These are phyloP conservation scores for Coccyzus lansbergi DNA, from an alignment of 2,797 vertebrate species.

Conservation along the genomic window DNA sequence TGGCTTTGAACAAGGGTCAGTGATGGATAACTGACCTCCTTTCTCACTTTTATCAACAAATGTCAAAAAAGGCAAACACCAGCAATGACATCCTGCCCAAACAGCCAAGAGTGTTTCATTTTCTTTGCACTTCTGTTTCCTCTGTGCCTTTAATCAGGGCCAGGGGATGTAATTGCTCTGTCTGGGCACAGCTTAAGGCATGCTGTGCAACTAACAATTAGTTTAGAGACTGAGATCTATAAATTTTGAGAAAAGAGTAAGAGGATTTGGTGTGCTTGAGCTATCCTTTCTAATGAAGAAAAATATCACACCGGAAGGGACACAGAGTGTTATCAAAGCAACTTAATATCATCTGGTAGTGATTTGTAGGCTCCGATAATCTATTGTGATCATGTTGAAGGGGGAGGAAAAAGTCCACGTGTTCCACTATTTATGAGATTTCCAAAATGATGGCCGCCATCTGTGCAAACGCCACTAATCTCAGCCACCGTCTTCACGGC, in stretches of 20 bases:
- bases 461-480: slow-evolving; percentile 84
- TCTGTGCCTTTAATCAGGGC: slow-evolving; percentile 85
- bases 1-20: slow-evolving; percentile 51
- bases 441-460: slow-evolving; percentile 84
- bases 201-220: slow-evolving; percentile 84
- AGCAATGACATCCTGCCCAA: slow-evolving; percentile 86
- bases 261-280: slow-evolving; percentile 79
- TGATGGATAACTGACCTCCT: slow-evolving; percentile 67
- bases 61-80: slow-evolving; percentile 63
- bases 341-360: slow-evolving; percentile 88
- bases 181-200: slow-evolving; percentile 81
- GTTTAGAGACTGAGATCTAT: slow-evolving; percentile 84
- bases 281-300: slow-evolving; percentile 83
- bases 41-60: slow-evolving; percentile 63
- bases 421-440: slow-evolving; percentile 82
- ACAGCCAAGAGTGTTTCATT: slow-evolving; percentile 86
- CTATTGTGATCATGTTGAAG: slow-evolving; percentile 82
- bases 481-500: slow-evolving; percentile 73
- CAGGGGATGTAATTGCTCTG: slow-evolving; percentile 87
- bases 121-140: slow-evolving; percentile 85
- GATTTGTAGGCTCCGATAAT: slow-evolving; percentile 85
- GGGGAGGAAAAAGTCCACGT: slow-evolving; percentile 64
- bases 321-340: slow-evolving; percentile 84
- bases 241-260: slow-evolving; percentile 80
- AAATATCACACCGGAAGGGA: slow-evolving; percentile 84